phyloP scores from a whole-genome alignment of 2,113 vertebrate genomes.

The Chloroceryle aenea region DNA sequence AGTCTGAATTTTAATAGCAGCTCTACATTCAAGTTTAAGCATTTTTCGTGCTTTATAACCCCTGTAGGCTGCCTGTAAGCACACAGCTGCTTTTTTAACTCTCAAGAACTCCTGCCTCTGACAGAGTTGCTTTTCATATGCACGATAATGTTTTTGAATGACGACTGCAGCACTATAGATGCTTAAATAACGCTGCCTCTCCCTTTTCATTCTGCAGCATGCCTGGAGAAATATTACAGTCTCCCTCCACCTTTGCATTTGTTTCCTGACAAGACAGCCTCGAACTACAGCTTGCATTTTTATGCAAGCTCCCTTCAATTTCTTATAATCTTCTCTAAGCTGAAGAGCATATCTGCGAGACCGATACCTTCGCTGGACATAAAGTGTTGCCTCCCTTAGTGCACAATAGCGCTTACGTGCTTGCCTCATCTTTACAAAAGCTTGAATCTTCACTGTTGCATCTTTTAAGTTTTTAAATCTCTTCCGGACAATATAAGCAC shows the following conservation, averaged over 20 bases:
- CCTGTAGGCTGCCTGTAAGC: conserved; percentile 85
- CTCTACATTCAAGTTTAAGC: conserved; percentile 65
- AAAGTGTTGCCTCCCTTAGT: not conserved
- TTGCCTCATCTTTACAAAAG: conserved; percentile 71
- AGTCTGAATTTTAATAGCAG: conserved; percentile 84
- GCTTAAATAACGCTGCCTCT: conserved; percentile 54
- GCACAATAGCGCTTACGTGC: conserved; percentile 10
- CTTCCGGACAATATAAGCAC: conserved; percentile 57
- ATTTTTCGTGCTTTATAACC: conserved; percentile 69
- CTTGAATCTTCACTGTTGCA: conserved; percentile 70
- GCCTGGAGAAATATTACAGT: conserved; percentile 79
- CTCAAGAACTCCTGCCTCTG: conserved; percentile 58
- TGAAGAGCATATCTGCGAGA: not conserved
- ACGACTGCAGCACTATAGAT: conserved; percentile 62
- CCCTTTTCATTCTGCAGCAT: conserved; percentile 81
- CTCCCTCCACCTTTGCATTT: conserved; percentile 47
- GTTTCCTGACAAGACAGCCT: conserved; percentile 68
- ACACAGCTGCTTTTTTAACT: conserved; percentile 62
- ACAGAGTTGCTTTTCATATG: conserved; percentile 32
- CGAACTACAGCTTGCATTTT: conserved; percentile 75
- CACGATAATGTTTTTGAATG: conserved; percentile 80
- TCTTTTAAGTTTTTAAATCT: conserved; percentile 61
- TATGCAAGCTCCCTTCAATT: conserved; percentile 60
- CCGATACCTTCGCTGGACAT: conserved; percentile 60
- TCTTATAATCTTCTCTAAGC: conserved; percentile 28